Evolutionary conservation across 2,113 vertebrate genomes (phyloP).

Genomic region (Hydrolagus affinis): DNA sequence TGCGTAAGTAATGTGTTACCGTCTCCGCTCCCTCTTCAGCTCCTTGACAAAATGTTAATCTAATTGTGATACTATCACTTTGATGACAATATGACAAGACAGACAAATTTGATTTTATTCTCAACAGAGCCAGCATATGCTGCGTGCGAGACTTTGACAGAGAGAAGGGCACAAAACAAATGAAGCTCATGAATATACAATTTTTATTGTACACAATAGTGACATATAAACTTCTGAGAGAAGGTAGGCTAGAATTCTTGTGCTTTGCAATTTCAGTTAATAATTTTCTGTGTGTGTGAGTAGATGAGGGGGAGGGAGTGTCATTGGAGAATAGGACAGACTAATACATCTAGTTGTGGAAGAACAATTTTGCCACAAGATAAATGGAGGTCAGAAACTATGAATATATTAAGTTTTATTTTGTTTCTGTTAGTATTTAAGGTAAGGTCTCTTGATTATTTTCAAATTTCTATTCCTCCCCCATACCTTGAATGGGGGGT

Average conservation of each 20-base stretch:
- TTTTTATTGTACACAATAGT: constrained; percentile 76
- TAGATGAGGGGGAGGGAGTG: constrained; percentile 46
- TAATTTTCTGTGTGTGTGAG: constrained; percentile 46
- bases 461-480: background rate
- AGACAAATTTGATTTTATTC: constrained; percentile 88
- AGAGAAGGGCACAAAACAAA: constrained; percentile 76
- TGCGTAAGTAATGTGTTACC: constrained; percentile 49
- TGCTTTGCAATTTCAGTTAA: constrained; percentile 74
- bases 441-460: constrained; percentile 17
- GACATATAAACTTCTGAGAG: constrained; percentile 70
- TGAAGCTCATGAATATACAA: constrained; percentile 79
- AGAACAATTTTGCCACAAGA: constrained; percentile 67
- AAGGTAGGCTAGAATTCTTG: constrained; percentile 55
- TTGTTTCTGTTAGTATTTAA: constrained; percentile 32
- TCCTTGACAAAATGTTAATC: constrained; percentile 80
- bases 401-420: constrained; percentile 32
- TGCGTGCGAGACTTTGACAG: constrained; percentile 72
- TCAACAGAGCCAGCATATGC: constrained; percentile 78
- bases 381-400: constrained; percentile 48
- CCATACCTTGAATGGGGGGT: background rate
- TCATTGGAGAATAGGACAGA: constrained; percentile 64
- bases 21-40: constrained; percentile 64
- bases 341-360: constrained; percentile 62
- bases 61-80: constrained; percentile 83
- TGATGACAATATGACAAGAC: constrained; percentile 86